phyloP scores from a whole-genome alignment of 1,140 invertebrate genomes.

The Lordiphosa clarofinis region DNA sequence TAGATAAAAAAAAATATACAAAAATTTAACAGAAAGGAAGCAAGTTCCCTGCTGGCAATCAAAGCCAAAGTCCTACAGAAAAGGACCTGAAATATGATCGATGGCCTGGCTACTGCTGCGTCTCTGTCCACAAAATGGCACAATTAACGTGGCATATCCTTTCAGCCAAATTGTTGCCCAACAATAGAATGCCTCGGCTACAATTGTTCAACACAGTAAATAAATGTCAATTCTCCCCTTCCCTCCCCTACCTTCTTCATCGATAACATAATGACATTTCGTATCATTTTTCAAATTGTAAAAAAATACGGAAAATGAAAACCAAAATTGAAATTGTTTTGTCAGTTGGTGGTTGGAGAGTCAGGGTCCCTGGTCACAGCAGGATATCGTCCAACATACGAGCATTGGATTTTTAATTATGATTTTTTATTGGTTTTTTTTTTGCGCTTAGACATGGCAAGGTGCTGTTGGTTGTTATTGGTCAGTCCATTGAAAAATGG shows the following conservation, averaged over 20 bases:
- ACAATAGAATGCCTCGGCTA: conserved; percentile 50
- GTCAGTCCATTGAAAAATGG: conserved; percentile 73
- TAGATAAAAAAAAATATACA: conserved; percentile 45
- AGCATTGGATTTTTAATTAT: conserved; percentile 71
- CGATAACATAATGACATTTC: conserved; percentile 76
- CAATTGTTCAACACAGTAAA: conserved; percentile 75
- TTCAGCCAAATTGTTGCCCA: conserved; percentile 66
- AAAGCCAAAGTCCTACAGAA: conserved; percentile 54
- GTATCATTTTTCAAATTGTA: conserved; percentile 76
- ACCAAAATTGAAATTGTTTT: conserved; percentile 76
- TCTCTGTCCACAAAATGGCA: conserved; percentile 76
- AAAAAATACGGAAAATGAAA: conserved; percentile 47
- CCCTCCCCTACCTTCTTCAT: conserved; percentile 16
- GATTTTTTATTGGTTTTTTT: conserved; percentile 69
- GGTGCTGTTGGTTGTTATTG: conserved; percentile 38
- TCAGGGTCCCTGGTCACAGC: conserved; percentile 42
- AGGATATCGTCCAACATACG: conserved; percentile 58
- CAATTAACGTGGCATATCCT: conserved; percentile 77
- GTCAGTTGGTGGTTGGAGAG: conserved; percentile 60
- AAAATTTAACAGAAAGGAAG: conserved; percentile 15
- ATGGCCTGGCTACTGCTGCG: conserved; percentile 58
- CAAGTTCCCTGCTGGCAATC: conserved; percentile 56
- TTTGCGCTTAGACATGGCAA: conserved; percentile 52
- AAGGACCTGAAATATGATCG: conserved; percentile 70
- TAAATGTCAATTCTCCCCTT: conserved; percentile 65